Conservation (phyloP, 2,888 invertebrate genomes). For the Oscheius sp. region DNA sequence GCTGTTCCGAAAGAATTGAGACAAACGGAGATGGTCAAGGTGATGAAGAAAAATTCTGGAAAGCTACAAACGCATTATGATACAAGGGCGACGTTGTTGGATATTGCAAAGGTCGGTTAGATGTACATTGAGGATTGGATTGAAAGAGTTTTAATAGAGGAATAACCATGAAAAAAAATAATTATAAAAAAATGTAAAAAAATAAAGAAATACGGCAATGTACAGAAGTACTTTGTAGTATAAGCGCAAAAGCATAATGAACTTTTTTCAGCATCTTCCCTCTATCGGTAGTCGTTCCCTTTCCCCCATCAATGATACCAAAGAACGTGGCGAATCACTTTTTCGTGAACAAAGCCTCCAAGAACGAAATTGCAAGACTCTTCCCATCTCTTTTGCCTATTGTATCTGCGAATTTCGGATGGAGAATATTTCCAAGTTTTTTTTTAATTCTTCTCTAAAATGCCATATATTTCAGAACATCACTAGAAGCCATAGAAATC, state of each 20-base stretch:
- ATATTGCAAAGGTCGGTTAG: slow-evolving; percentile 4
- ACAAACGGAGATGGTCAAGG: background rate
- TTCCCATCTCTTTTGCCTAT: slow-evolving; percentile 48
- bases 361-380: slow-evolving; percentile 37
- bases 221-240: background rate
- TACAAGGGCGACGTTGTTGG: slow-evolving; percentile 2
- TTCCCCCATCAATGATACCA: slow-evolving; percentile 18
- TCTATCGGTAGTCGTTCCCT: slow-evolving; percentile 25
- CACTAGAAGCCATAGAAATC: background rate
- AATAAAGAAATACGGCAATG: background rate
- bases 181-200: background rate
- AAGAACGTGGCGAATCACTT: slow-evolving; percentile 44
- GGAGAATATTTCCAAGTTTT: background rate
- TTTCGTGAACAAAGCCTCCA: slow-evolving; percentile 41
- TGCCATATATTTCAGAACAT: slow-evolving; percentile 13
- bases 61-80: slow-evolving; percentile 17
- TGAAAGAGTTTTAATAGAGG: background rate
- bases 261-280: slow-evolving; percentile 39
- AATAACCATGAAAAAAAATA: background rate
- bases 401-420: slow-evolving; percentile 48
- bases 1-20: slow-evolving; percentile 5
- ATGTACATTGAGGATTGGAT: no score
- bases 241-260: no score
- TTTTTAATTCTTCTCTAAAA: background rate
- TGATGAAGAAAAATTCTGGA: slow-evolving; percentile 1